A percentile compares a stretch with the other conserved stretches of the same genome.
These are phyloP conservation scores for Lepisosteus osseus DNA, from an alignment of 2,113 vertebrate species.

Conservation along the genomic window DNA sequence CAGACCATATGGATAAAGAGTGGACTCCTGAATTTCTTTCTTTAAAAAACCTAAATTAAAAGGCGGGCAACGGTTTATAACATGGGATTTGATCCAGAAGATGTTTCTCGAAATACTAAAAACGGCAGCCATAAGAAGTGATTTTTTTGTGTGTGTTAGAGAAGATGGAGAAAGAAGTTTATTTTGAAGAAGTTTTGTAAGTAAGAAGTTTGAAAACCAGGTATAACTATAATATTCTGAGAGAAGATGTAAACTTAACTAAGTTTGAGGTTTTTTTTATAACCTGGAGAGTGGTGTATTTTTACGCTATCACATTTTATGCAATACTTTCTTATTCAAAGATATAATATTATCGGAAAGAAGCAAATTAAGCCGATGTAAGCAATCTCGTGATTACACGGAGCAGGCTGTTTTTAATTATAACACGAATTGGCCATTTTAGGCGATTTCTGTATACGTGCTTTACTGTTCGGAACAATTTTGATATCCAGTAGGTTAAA, in stretches of 20 bases:
- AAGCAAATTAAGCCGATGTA: not conserved
- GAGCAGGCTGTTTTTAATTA: not conserved
- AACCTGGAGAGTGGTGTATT: too few relatives aligned
- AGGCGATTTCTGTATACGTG: too few relatives aligned
- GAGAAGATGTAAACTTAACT: not conserved
- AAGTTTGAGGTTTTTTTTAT: not conserved
- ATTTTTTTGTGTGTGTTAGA: not conserved
- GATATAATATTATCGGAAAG: too few relatives aligned
- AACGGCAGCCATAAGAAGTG: not conserved
- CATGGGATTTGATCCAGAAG: constrained; percentile 16
- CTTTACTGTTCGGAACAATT: too few relatives aligned
- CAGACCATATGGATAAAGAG: constrained; percentile 34
- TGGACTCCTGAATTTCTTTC: constrained; percentile 41
- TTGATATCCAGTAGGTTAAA: too few relatives aligned
- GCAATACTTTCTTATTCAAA: not conserved
- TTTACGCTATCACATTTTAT: too few relatives aligned
- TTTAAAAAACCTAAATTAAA: constrained; percentile 26
- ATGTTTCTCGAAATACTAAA: constrained; percentile 4
- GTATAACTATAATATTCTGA: not conserved
- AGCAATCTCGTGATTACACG: not conserved
- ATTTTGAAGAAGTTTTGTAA: constrained; percentile 5
- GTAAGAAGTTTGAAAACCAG: constrained; percentile 13
- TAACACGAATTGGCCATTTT: not conserved
- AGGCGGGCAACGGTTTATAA: constrained; percentile 30
- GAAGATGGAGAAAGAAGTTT: constrained; percentile 8